Base-by-base conservation (phyloP, 1,140 invertebrate genomes). In the Formica selysi region DNA sequence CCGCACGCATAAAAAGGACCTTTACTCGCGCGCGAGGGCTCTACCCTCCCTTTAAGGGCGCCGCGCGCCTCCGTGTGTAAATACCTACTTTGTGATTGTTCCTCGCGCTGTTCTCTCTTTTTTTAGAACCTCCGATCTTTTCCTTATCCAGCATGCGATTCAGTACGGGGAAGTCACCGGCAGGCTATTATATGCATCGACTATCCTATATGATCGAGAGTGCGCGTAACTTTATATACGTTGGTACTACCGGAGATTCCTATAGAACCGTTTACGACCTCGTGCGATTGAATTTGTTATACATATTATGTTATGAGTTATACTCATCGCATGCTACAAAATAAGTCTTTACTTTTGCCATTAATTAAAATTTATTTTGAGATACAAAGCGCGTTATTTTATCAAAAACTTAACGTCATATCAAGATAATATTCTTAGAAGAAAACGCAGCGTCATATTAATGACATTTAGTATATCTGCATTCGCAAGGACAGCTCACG, bases 1-100 rank as follows among this genome's bases (percentile, higher is more conserved):
- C 85, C 87, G 80, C 85, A 89, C 88, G 78, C 87, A 90, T 89
- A 89, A 87, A 92, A 91, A 91, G 89, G 89, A 89, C 90, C 80
- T 90, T 90, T 90, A 88, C 86, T 90, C 79, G 86, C 86, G 89
- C 89, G 89, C 81, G 73, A 90, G 89, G 89, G 89, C 86, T 90
- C 86, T 90, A 90, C 89, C 89, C 86, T 90, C 89, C 76, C 86
- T 90, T 90, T 86, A 90, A 89, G 83, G 76, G 86, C 73, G 73
- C 71, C 76, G 73, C 81, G 86, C 89, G 83, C 59, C 89, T 68
- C 83, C 83, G 65, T 73, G 89, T 90, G 89, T 90, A 90, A 90
- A 90, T 90, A 90, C 73, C 65, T 73, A 44, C 85, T 85, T 83
- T 44, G 81, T 78, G 89, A 90, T 88, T 89, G 80, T 87, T 87